phyloP scores from a whole-genome alignment of 2,888 invertebrate species.

The Branchellion lobata region DNA sequence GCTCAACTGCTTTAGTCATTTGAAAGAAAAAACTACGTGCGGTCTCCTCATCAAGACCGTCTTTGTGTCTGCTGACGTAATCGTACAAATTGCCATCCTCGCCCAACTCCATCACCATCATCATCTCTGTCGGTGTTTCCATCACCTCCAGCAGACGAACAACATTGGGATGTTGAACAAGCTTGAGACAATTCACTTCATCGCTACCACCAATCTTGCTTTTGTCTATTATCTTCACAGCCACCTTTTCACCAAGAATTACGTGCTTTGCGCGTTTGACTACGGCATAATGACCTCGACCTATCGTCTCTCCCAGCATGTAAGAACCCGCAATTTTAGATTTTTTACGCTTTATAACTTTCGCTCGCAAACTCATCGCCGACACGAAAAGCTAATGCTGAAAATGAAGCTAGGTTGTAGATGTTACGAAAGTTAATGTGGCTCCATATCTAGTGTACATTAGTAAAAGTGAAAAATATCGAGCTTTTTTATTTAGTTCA shows the following conservation, averaged over 20 bases:
- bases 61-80: slow-evolving; percentile 91
- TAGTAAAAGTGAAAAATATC: no score
- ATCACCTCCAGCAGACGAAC: slow-evolving; percentile 97
- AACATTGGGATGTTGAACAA: slow-evolving; percentile 98
- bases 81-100: slow-evolving; percentile 98
- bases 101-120: slow-evolving; percentile 88
- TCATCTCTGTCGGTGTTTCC: slow-evolving; percentile 91
- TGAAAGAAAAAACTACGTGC: slow-evolving; percentile 83
- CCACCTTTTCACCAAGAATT: slow-evolving; percentile 96
- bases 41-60: slow-evolving; percentile 69
- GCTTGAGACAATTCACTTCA: slow-evolving; percentile 91
- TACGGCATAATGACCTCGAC: slow-evolving; percentile 96
- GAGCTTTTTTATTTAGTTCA: no score
- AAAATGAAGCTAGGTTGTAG: not conserved
- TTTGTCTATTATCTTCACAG: slow-evolving; percentile 96
- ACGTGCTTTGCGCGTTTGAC: slow-evolving; percentile 96
- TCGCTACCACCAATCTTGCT: slow-evolving; percentile 85
- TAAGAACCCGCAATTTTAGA: slow-evolving; percentile 74
- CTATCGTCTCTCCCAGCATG: slow-evolving; percentile 93
- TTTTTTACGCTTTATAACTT: slow-evolving; percentile 20
- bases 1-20: slow-evolving; percentile 92
- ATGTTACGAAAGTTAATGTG: not conserved
- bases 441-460: no score
- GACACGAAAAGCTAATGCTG: not conserved
- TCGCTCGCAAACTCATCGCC: slow-evolving; percentile 31